Conservation (phyloP, 1,140 invertebrate species). For the Bombus balteatus region DNA sequence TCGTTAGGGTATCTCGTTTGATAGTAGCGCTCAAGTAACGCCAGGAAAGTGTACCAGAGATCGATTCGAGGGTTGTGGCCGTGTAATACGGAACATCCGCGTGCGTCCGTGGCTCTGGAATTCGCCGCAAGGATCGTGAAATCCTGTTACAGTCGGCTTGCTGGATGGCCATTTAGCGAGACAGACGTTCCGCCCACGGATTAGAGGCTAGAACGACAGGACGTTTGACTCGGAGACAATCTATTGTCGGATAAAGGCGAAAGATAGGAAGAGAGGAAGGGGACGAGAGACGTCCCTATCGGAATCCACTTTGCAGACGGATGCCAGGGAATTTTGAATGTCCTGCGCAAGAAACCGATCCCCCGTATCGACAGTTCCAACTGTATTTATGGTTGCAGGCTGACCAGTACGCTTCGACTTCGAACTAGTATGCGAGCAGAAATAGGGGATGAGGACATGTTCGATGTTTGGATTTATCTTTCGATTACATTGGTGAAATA, state of each 20-base stretch:
- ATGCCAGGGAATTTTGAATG: conserved; percentile 36
- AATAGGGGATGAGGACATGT: background rate
- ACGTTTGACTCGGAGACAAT: conserved; percentile 62
- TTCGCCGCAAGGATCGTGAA: conserved; percentile 63
- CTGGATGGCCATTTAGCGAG: conserved; percentile 55
- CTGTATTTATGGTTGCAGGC: background rate
- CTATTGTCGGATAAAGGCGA: conserved; percentile 29
- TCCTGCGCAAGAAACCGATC: background rate
- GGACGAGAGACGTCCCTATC: conserved; percentile 13
- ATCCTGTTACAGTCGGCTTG: conserved; percentile 51
- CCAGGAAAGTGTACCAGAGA: conserved; percentile 22
- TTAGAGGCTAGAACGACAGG: conserved; percentile 52
- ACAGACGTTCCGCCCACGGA: conserved; percentile 50
- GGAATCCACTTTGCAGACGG: conserved; percentile 51
- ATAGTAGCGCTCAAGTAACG: conserved; percentile 18
- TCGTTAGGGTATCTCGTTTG: conserved; percentile 23
- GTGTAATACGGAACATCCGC: conserved; percentile 47
- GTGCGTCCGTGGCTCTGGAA: conserved; percentile 2
- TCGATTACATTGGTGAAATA: background rate
- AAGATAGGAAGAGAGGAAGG: background rate
- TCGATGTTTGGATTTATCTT: background rate
- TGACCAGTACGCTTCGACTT: background rate
- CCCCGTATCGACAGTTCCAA: conserved; percentile 11
- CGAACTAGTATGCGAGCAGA: background rate
- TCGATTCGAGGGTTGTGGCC: conserved; percentile 30